A percentile compares a stretch with the other conserved stretches of the same genome.
These are phyloP conservation scores for Strix uralensis DNA, from an alignment of 2,113 vertebrate species.

Conservation along the genomic window DNA sequence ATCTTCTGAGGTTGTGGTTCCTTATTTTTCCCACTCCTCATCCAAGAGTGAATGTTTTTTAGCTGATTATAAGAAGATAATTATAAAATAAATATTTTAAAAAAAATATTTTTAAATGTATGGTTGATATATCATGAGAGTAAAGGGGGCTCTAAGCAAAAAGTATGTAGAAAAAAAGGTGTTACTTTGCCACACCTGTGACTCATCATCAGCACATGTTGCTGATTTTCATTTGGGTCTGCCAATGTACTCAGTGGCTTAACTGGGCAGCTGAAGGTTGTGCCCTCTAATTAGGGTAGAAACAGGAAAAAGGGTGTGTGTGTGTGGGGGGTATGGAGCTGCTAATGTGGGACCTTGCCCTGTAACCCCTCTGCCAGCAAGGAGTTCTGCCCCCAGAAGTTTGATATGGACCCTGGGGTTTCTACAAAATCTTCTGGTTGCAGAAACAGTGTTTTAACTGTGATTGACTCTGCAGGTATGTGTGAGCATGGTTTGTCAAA, in stretches of 20 bases:
- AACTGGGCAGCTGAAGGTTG: neutral
- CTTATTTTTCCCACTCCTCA: neutral
- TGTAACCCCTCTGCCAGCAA: rapidly evolving
- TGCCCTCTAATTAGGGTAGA: rapidly evolving
- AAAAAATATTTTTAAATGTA: neutral
- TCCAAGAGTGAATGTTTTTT: neutral
- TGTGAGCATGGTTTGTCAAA: neutral
- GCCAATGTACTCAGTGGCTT: neutral
- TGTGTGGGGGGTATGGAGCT: too few relatives aligned
- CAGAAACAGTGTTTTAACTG: neutral
- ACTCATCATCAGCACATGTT: neutral
- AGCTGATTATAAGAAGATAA: neutral
- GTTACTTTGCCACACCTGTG: neutral
- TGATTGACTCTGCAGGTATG: neutral
- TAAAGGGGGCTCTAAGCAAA: neutral
- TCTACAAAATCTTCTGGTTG: neutral
- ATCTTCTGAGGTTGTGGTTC: neutral
- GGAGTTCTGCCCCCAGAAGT: neutral
- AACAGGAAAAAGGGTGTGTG: rapidly evolving
- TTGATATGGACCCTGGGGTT: neutral
- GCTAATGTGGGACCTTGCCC: rapidly evolving
- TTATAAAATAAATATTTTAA: neutral
- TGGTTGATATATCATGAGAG: neutral
- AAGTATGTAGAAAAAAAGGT: neutral
- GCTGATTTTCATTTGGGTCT: neutral